Evolutionary conservation across 2,797 vertebrate genomes (phyloP).

Genomic region (Paguma larvata): DNA sequence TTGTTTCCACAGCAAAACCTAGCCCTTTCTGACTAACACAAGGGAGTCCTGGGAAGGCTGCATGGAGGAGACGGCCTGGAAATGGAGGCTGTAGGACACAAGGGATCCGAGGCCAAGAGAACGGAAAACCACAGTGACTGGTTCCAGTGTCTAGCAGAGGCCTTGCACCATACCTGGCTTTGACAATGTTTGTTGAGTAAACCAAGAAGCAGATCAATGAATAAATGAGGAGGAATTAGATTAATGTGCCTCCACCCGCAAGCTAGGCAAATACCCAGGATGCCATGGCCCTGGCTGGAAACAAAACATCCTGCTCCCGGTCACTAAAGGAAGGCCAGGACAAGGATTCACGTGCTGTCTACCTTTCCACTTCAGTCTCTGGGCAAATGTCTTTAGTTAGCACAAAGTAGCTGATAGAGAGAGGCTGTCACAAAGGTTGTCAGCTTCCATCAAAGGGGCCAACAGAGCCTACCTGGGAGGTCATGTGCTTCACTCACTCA

Average conservation of each 20-base stretch:
- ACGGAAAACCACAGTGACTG: background rate
- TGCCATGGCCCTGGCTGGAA: background rate
- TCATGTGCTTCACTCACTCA: background rate
- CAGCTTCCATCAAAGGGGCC: background rate
- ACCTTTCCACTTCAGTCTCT: background rate
- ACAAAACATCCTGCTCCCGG: background rate
- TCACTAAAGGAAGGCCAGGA: background rate
- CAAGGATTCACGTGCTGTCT: background rate
- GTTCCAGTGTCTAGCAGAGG: background rate
- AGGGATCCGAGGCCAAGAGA: background rate
- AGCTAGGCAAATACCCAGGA: background rate
- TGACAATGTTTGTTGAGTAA: background rate
- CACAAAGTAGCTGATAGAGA: background rate
- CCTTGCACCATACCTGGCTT: background rate
- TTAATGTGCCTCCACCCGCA: slow-evolving; percentile 4
- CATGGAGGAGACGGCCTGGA: background rate
- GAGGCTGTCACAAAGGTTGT: background rate
- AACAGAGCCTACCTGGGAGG: background rate
- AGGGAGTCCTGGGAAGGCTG: background rate
- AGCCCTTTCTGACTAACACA: background rate
- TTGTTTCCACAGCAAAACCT: background rate
- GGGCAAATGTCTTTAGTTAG: background rate
- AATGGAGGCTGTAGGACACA: background rate
- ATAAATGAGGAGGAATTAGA: slow-evolving; percentile 10
- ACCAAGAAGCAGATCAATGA: background rate